These are phyloP conservation scores for Columba janthina DNA, from an alignment of 2,113 vertebrate species.

Conservation along the genomic window DNA sequence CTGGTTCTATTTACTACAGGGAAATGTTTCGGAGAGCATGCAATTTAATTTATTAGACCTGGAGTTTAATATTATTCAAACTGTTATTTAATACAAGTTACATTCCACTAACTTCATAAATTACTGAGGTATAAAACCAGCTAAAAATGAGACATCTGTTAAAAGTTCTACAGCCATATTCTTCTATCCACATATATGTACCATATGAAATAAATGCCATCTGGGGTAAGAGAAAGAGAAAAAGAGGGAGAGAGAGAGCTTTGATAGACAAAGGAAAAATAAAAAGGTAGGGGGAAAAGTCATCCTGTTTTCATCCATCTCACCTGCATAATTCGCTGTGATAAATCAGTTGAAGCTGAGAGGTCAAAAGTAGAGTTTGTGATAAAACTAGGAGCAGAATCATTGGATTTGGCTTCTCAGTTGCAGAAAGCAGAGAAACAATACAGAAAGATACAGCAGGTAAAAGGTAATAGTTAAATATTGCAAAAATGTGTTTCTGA, in stretches of 20 bases:
- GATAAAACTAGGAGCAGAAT: slow-evolving; percentile 73
- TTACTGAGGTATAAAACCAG: slow-evolving; percentile 70
- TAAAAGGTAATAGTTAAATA: slow-evolving; percentile 58
- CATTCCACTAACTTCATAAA: slow-evolving; percentile 79
- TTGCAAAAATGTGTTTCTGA: slow-evolving; percentile 49
- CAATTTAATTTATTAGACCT: slow-evolving; percentile 78
- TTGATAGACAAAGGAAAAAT: slow-evolving; percentile 44
- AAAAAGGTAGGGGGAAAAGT: slow-evolving; percentile 48
- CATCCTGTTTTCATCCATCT: slow-evolving; percentile 79
- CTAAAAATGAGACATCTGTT: slow-evolving; percentile 78
- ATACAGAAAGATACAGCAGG: slow-evolving; percentile 60
- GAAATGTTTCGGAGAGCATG: slow-evolving; percentile 72
- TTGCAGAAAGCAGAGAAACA: slow-evolving; percentile 54
- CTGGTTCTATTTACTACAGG: slow-evolving; percentile 77
- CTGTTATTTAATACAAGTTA: slow-evolving; percentile 78
- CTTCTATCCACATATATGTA: slow-evolving; percentile 27
- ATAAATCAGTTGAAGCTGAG: slow-evolving; percentile 82
- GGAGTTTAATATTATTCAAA: slow-evolving; percentile 76
- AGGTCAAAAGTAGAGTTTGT: slow-evolving; percentile 78
- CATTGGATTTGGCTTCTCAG: slow-evolving; percentile 68
- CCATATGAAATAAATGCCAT: slow-evolving; percentile 62
- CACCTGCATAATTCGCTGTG: slow-evolving; percentile 81
- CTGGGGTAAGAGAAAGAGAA: slow-evolving; percentile 32
- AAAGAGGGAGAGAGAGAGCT: slow-evolving; percentile 4
- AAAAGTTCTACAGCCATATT: slow-evolving; percentile 45